A percentile compares a stretch with the other conserved stretches of the same genome.
Conservation (phyloP, 1,140 invertebrate genomes). For the Acyrthosiphon pisum region DNA sequence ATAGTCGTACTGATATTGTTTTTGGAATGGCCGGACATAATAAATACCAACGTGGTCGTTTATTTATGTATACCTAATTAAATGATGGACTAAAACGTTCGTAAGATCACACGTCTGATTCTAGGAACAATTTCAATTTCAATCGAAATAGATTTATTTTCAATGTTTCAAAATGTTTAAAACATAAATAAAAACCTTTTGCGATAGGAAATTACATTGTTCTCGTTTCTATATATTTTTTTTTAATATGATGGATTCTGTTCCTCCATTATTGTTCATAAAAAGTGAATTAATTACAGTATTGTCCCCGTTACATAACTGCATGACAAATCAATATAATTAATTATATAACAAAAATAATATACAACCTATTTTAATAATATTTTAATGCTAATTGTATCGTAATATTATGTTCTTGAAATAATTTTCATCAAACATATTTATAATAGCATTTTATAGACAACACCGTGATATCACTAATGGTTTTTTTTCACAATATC, state of each 20-base stretch:
- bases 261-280: not conserved
- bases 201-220: too few species aligned
- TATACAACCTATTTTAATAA: not conserved
- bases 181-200: too few species aligned
- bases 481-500: not conserved
- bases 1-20: not conserved
- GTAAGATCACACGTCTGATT: not conserved
- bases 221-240: not conserved
- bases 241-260: not conserved
- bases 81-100: not conserved
- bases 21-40: not conserved
- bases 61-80: not conserved
- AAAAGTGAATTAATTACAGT: not conserved
- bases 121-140: not conserved
- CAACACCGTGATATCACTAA: too few species aligned
- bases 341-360: too few species aligned
- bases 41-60: not conserved
- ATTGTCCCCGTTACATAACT: not conserved
- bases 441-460: too few species aligned
- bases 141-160: not conserved
- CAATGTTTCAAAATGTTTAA: too few species aligned
- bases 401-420: too few species aligned
- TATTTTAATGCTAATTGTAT: too few species aligned
- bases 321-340: too few species aligned
- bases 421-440: too few species aligned